These are phyloP conservation scores for Folsomia manolachei DNA, from an alignment of 2,888 invertebrate species.

Conservation along the genomic window DNA sequence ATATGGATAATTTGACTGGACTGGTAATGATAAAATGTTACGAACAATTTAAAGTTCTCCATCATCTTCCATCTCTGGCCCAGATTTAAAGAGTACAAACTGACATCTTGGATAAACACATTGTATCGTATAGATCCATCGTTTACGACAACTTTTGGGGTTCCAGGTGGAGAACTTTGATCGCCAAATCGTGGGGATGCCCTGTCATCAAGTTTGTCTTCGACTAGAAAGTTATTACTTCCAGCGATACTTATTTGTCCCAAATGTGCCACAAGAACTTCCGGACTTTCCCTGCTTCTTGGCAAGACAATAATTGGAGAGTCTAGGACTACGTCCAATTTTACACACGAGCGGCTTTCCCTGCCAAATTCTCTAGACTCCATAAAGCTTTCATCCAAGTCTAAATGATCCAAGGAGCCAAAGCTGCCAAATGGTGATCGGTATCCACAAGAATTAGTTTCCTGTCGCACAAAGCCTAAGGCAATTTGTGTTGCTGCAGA, in stretches of 20 bases:
- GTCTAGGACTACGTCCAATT: slow-evolving; percentile 73
- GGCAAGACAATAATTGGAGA: slow-evolving; percentile 90
- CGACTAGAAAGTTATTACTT: too few species aligned
- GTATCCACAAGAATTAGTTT: slow-evolving; percentile 56
- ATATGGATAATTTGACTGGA: too few species aligned
- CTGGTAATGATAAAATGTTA: too few species aligned
- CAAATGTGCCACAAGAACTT: slow-evolving; percentile 87
- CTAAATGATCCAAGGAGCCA: slow-evolving; percentile 44
- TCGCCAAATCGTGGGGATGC: slow-evolving; percentile 9
- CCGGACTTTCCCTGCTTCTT: slow-evolving; percentile 69
- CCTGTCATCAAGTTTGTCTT: too few species aligned
- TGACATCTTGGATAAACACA: slow-evolving; percentile 80
- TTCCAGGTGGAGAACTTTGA: slow-evolving; percentile 53
- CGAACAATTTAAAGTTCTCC: slow-evolving; percentile 46
- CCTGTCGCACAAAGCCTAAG: slow-evolving; percentile 67
- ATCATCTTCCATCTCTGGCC: slow-evolving; percentile 52
- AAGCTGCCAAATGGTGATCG: slow-evolving; percentile 45
- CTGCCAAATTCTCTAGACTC: background rate
- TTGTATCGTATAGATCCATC: slow-evolving; percentile 58
- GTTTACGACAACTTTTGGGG: slow-evolving; percentile 11
- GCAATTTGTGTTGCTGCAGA: slow-evolving; percentile 93
- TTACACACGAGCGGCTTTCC: slow-evolving; percentile 21
- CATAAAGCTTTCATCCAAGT: slow-evolving; percentile 29
- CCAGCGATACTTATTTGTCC: slow-evolving; percentile 71
- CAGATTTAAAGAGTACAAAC: slow-evolving; percentile 74